A percentile compares a stretch with the other conserved stretches of the same genome.
Evolutionary conservation across 2,797 vertebrate genomes (phyloP).

Genomic region (Varecia variegata): DNA sequence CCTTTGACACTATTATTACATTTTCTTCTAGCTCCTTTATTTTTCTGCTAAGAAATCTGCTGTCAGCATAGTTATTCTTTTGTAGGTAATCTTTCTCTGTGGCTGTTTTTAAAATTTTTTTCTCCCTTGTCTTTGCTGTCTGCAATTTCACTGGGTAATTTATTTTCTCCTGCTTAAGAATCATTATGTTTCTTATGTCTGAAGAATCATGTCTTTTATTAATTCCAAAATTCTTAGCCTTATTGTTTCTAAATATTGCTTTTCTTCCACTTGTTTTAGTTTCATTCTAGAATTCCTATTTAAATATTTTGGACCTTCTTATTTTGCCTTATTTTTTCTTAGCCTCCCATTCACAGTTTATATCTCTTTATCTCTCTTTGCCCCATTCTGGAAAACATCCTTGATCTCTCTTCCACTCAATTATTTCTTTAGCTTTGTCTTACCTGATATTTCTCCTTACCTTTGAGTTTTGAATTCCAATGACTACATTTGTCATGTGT

Average conservation of each 20-base stretch:
- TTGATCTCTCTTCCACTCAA: neutral
- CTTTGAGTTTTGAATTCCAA: neutral
- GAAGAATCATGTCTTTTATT: neutral
- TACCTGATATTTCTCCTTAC: neutral
- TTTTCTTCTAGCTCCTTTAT: neutral
- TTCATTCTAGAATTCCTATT: neutral
- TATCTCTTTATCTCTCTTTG: neutral
- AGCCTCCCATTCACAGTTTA: neutral
- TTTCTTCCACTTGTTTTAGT: neutral
- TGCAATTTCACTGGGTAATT: neutral
- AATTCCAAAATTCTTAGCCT: neutral
- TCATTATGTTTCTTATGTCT: neutral
- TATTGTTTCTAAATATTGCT: neutral
- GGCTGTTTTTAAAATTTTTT: neutral
- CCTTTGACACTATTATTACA: neutral
- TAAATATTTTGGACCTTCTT: neutral
- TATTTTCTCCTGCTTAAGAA: neutral
- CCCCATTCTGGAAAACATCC: neutral
- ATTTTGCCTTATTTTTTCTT: neutral
- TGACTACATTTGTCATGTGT: neutral
- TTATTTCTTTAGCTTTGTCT: neutral
- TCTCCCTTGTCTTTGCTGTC: neutral
- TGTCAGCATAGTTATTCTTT: neutral
- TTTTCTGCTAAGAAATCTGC: constrained; percentile 37
- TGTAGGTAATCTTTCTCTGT: neutral